phyloP scores from a whole-genome alignment of 2,797 vertebrate genomes.

The Acipenser ruthenus region DNA sequence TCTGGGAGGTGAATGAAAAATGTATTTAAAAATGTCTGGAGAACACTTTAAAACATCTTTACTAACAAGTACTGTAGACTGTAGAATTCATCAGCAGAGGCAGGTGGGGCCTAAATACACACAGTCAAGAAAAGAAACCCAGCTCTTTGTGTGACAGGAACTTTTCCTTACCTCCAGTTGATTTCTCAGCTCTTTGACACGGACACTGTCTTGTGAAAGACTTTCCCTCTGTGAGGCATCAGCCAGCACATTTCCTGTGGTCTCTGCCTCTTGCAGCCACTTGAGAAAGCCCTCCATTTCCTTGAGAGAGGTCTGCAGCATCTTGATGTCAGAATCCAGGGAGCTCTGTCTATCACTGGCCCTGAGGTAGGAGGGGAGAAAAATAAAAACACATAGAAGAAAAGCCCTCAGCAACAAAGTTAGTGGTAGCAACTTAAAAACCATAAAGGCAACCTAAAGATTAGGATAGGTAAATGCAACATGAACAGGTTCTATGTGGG shows the following conservation, averaged over 20 bases:
- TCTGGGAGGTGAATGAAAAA: no score
- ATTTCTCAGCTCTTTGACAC: constrained; percentile 64
- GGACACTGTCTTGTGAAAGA: constrained; percentile 65
- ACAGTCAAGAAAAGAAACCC: no score
- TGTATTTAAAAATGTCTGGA: no score
- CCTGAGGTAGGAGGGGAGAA: constrained; percentile 48
- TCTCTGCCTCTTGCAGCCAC: constrained; percentile 92
- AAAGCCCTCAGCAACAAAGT: no score
- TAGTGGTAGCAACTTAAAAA: no score
- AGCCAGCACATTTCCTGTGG: constrained; percentile 76
- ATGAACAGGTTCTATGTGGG: no score
- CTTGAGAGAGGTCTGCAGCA: constrained; percentile 69
- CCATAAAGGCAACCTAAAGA: no score
- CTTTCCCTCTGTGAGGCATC: constrained; percentile 81
- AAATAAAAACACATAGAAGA: neutral
- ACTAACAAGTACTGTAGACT: no score
- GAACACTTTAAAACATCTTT: no score
- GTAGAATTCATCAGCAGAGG: no score
- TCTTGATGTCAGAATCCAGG: constrained; percentile 77
- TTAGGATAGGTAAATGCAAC: no score
- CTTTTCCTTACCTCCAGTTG: constrained; percentile 78
- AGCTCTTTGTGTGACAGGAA: neutral
- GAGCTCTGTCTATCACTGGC: constrained; percentile 66
- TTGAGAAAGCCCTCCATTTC: constrained; percentile 89
- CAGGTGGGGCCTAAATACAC: no score